Percentiles rank a stretch among this genome's conserved stretches.
Evolutionary conservation across 2,113 vertebrate species (phyloP).

Genomic region (Cynoglossus semilaevis): DNA sequence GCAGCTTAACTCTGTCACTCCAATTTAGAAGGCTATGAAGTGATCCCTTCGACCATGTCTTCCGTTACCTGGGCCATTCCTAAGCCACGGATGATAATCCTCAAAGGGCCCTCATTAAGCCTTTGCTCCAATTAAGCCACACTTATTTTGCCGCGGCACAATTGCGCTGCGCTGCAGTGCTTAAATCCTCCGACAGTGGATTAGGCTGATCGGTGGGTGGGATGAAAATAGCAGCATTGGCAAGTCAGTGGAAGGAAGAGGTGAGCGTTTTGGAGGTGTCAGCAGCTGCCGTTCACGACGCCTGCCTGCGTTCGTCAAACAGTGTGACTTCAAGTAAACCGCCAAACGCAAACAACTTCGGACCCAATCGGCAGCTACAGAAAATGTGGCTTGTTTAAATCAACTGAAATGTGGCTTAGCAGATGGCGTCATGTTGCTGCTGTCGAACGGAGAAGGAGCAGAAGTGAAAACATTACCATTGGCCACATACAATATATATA

Average conservation of each 20-base stretch:
- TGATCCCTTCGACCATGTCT: slow-evolving; percentile 60
- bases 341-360: slow-evolving; percentile 1
- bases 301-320: not conserved
- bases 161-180: slow-evolving; percentile 47
- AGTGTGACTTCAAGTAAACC: slow-evolving; percentile 5
- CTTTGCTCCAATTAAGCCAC: slow-evolving; percentile 71
- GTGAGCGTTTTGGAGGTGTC: slow-evolving; percentile 32
- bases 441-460: slow-evolving; percentile 20
- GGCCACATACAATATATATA: no score
- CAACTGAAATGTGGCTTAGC: slow-evolving; percentile 23
- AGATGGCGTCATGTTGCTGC: slow-evolving; percentile 12
- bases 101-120: slow-evolving; percentile 66
- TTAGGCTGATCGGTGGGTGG: slow-evolving; percentile 66
- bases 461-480: slow-evolving; percentile 1
- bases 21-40: slow-evolving; percentile 19
- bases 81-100: slow-evolving; percentile 65
- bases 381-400: slow-evolving; percentile 17
- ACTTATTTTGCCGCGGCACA: slow-evolving; percentile 59
- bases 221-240: slow-evolving; percentile 50
- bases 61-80: slow-evolving; percentile 67
- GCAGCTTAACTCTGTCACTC: slow-evolving; percentile 32
- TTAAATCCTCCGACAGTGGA: slow-evolving; percentile 65
- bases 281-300: slow-evolving; percentile 1
- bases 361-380: not conserved
- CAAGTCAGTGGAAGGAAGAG: slow-evolving; percentile 22